Conservation (phyloP, 1,140 invertebrate species). For the Oscheius sp. region DNA sequence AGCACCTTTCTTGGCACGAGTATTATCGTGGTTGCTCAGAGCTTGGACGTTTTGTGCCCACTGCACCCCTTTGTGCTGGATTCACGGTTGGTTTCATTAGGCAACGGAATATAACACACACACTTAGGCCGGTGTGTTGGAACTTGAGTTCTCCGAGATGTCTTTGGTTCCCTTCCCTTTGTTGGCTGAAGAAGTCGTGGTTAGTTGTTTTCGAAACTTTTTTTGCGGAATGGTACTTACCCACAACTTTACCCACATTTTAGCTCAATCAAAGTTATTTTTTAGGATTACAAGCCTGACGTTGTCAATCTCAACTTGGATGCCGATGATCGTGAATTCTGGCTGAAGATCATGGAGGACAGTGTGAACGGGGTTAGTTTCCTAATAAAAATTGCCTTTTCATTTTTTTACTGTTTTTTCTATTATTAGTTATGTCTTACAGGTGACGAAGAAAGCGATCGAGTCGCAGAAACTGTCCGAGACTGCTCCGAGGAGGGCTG, state of each 20-base stretch:
- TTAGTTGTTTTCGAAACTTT: neutral
- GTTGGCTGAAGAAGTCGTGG: conserved; percentile 60
- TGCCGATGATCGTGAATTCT: conserved; percentile 82
- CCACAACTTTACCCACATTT: no score
- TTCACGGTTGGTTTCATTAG: conserved; percentile 29
- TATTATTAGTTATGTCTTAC: no score
- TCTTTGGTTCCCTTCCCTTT: conserved; percentile 66
- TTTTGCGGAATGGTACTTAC: no score
- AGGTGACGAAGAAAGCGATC: conserved; percentile 68
- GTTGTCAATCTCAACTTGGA: conserved; percentile 82
- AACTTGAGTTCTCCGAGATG: conserved; percentile 42
- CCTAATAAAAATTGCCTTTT: no score
- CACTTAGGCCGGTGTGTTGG: conserved; percentile 32
- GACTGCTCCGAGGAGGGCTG: conserved; percentile 75
- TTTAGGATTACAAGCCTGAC: conserved; percentile 76
- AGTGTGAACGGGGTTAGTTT: conserved; percentile 67
- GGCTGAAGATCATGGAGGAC: conserved; percentile 84
- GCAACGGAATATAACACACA: neutral
- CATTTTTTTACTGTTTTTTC: no score
- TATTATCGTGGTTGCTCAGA: conserved; percentile 75
- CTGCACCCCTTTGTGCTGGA: conserved; percentile 45
- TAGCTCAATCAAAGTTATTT: conserved; percentile 63
- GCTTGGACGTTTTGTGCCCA: conserved; percentile 66
- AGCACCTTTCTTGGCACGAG: conserved; percentile 70
- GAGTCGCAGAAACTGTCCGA: conserved; percentile 73